These are phyloP conservation scores for Entomobrya proxima DNA, from an alignment of 2,888 invertebrate species.

Conservation along the genomic window DNA sequence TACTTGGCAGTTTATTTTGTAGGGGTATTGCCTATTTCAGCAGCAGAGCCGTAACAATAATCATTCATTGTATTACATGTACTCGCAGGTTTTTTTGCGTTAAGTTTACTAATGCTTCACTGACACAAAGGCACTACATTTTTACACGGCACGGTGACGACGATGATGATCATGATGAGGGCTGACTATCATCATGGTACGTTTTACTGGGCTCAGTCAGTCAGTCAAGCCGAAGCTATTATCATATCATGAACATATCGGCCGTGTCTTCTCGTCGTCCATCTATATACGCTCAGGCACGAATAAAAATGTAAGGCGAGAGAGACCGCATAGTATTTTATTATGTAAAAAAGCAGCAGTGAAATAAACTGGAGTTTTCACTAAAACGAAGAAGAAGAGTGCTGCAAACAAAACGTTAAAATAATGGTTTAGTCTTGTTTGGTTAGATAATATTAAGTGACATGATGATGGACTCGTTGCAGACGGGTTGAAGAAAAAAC, in stretches of 20 bases:
- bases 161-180: slow-evolving; percentile 19
- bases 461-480: background rate
- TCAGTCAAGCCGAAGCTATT: slow-evolving; percentile 67
- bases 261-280: background rate
- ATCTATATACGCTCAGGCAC: background rate
- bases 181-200: slow-evolving; percentile 52
- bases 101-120: slow-evolving; percentile 35
- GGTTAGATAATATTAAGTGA: background rate
- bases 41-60: background rate
- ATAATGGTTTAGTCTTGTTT: background rate
- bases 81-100: background rate
- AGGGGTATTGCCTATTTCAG: background rate
- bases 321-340: background rate
- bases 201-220: slow-evolving; percentile 40
- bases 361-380: background rate
- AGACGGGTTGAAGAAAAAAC: background rate
- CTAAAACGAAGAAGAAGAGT: background rate
- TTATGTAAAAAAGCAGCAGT: background rate
- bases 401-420: background rate
- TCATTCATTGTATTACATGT: background rate
- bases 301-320: background rate
- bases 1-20: too few species aligned
- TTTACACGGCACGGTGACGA: background rate
- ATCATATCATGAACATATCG: slow-evolving; percentile 45
- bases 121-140: slow-evolving; percentile 54